Evolutionary conservation across 2,113 vertebrate species (phyloP), one percentile per base, ranked within the genome.

Genomic region (Larimichthys polyactis): DNA sequence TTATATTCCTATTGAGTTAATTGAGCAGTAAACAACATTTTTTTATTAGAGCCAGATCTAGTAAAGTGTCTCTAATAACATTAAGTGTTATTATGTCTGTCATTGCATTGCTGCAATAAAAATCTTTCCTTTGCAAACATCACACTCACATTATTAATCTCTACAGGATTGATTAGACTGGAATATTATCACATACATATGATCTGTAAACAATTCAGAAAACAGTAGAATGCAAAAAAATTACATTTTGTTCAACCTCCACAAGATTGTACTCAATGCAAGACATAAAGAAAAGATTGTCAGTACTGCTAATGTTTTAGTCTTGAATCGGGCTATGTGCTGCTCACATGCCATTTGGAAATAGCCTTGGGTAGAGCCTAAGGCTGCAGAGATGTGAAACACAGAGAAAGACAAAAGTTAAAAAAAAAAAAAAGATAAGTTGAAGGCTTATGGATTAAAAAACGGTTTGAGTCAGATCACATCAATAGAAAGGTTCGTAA

Each of bases 391-490:
- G 58, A 67, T 52, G 43, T 49, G 44, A 81, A 46, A 29, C n/a
- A 27, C 29, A 51, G 58, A 27, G 52, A 20, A n/a, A 76, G 64
- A 32, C 43, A 77, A 62, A 62, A 27, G 67, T 73, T 2, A 40
- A 40, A 40, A 40, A 40, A 8, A 40, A 57, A 66, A 55, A 74
- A 52, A 36, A 44, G 48, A 59, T 14, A 40, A 52, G 71, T 17
- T 78, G 44, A 69, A 75, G 72, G 49, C 24, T 83, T 17, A 62
- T 66, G 27, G 83, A 82, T 62, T 65, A n/a, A 74, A 82, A 27
- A 81, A 60, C 66, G n/a, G 10, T 5, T 19, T 27, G 5, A 62
- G 58, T 49, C 20, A 64, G 17, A 71, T 49, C 11, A 40, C 32
- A 17, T 67, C 29, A 70, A 71, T 0, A 63, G 24, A 66, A n/a